These are phyloP conservation scores for Alcis repandata DNA, from an alignment of 2,888 invertebrate species.

Conservation along the genomic window DNA sequence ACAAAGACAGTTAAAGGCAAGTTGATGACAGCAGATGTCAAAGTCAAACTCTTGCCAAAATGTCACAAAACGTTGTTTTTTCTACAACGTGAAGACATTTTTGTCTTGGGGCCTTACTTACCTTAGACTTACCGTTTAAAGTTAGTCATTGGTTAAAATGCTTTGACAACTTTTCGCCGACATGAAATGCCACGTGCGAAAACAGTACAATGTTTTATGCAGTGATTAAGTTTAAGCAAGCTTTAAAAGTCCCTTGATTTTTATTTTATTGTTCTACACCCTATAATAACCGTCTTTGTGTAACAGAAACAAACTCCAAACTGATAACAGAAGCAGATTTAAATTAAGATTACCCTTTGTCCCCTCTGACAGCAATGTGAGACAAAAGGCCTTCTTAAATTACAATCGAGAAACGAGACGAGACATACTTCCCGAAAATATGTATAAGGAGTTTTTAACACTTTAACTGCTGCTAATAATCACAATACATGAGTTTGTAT, in stretches of 20 bases:
- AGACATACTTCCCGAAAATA: constrained; percentile 1
- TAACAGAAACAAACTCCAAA: too few relatives aligned
- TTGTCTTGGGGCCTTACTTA: too few relatives aligned
- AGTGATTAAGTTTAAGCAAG: too few relatives aligned
- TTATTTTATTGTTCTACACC: constrained; percentile 6
- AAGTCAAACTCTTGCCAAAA: neutral
- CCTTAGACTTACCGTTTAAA: too few relatives aligned
- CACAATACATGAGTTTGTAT: too few relatives aligned
- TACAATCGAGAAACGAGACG: constrained; percentile 19
- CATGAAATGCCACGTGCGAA: too few relatives aligned
- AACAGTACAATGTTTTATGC: too few relatives aligned
- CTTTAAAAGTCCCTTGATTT: too few relatives aligned
- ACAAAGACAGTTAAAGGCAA: constrained; percentile 16
- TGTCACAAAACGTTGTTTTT: neutral
- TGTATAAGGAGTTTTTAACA: too few relatives aligned
- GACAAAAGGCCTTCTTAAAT: constrained; percentile 32
- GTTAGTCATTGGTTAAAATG: too few relatives aligned
- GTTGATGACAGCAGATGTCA: constrained; percentile 4
- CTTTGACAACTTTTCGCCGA: too few relatives aligned
- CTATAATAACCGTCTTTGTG: constrained; percentile 17
- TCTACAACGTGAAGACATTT: neutral
- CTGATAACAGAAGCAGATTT: constrained; percentile 29
- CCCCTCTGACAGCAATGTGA: constrained; percentile 13
- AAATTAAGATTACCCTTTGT: constrained; percentile 35
- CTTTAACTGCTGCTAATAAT: too few relatives aligned